Evolutionary conservation across 2,113 vertebrate genomes (phyloP).

Genomic region (Cyphomyrus discorhynchus): DNA sequence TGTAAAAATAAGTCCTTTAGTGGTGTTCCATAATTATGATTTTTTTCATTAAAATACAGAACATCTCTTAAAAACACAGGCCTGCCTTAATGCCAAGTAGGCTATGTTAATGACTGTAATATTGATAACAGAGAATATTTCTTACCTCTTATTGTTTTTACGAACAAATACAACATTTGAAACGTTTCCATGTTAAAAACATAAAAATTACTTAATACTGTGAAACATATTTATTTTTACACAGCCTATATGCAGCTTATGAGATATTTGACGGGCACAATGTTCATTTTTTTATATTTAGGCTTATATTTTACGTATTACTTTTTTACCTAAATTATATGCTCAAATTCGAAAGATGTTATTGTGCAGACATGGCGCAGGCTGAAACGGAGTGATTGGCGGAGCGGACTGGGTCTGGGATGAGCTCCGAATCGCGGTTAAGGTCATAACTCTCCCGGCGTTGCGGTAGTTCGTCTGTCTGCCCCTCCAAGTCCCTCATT

Average conservation of each 20-base stretch:
- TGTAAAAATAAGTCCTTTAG: neutral
- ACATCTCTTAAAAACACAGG: neutral
- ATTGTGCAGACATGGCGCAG: neutral
- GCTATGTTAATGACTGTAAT: neutral
- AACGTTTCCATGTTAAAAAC: neutral
- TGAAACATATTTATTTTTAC: neutral
- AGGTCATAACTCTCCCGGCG: neutral
- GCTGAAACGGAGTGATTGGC: neutral
- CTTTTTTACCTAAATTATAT: neutral
- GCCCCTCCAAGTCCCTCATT: neutral
- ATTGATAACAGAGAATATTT: neutral
- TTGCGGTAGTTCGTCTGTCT: neutral
- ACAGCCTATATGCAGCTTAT: neutral
- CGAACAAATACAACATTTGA: neutral
- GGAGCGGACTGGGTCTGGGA: neutral
- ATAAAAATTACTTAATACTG: neutral
- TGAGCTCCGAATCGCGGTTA: neutral
- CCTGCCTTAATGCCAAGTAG: neutral
- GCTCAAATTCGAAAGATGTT: neutral
- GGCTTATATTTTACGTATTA: neutral
- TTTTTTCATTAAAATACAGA: neutral
- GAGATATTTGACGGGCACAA: neutral
- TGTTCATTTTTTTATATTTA: neutral
- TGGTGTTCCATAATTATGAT: neutral
- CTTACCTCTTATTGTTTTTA: neutral